These are phyloP conservation scores for Rhizomys pruinosus DNA, from an alignment of 2,113 vertebrate genomes.

Conservation along the genomic window DNA sequence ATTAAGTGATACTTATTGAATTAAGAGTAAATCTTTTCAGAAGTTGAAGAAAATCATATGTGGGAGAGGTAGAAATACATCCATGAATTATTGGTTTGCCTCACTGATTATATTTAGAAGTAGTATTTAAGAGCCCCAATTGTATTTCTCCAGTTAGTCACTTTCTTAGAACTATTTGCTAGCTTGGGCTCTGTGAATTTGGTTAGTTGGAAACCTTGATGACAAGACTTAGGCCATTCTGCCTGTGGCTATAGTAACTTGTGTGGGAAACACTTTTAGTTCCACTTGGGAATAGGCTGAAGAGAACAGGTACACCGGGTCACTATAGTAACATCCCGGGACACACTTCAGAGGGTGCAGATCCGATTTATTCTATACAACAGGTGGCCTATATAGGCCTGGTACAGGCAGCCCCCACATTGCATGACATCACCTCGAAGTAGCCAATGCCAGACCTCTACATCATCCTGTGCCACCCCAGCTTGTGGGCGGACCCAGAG, in stretches of 20 bases:
- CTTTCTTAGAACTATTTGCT: neutral
- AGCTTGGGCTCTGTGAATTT: neutral
- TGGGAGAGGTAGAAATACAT: constrained; percentile 29
- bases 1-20: constrained; percentile 37
- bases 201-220: neutral
- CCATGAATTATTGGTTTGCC: constrained; percentile 22
- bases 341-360: too few relatives aligned
- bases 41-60: constrained; percentile 26
- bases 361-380: too few relatives aligned
- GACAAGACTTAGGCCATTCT: neutral
- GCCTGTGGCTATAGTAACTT: neutral
- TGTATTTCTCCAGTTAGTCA: constrained; percentile 8
- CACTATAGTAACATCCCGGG: too few relatives aligned
- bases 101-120: constrained; percentile 37
- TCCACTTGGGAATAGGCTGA: too few relatives aligned
- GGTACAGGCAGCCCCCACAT: too few relatives aligned
- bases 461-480: too few relatives aligned
- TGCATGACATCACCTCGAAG: too few relatives aligned
- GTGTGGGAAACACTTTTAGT: too few relatives aligned
- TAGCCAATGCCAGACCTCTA: too few relatives aligned
- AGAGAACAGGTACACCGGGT: too few relatives aligned
- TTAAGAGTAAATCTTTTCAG: constrained; percentile 3
- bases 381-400: too few relatives aligned
- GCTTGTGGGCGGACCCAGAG: too few relatives aligned
- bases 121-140: constrained; percentile 11